Evolutionary conservation across 2,113 vertebrate genomes (phyloP).

Genomic region (Heliornis fulica): DNA sequence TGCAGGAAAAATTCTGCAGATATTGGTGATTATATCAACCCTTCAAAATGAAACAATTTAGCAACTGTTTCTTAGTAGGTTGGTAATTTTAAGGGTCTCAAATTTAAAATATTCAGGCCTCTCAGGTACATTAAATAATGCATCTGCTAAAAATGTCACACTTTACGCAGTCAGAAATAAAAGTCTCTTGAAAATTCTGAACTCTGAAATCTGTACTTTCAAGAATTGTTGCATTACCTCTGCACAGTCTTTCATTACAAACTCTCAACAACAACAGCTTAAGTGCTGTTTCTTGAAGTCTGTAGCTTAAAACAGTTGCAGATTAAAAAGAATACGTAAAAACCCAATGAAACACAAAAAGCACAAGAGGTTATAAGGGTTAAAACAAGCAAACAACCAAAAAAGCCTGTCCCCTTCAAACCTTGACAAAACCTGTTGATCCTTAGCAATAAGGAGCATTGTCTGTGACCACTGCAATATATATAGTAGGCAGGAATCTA

Average conservation of each 20-base stretch:
- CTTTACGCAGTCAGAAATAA: background rate
- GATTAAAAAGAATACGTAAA: background rate
- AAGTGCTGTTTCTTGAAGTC: background rate
- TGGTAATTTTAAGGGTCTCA: background rate
- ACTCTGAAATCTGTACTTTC: background rate
- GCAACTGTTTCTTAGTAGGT: background rate
- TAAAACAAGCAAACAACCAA: background rate
- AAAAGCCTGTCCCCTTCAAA: background rate
- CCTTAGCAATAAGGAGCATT: background rate
- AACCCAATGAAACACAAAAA: background rate
- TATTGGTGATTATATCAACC: background rate
- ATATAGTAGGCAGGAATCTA: too few relatives aligned
- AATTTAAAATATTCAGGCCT: background rate
- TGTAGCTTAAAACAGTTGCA: background rate
- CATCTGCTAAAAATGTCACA: background rate
- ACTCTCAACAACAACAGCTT: background rate
- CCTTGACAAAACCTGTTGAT: fast-evolving
- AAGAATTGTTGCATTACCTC: background rate
- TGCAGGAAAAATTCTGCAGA: background rate
- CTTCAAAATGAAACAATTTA: background rate
- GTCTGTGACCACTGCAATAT: too few relatives aligned
- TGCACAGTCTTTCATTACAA: background rate
- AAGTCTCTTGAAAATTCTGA: background rate
- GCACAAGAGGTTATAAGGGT: background rate
- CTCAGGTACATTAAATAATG: background rate